Evolutionary conservation across 2,797 vertebrate species (phyloP), one percentile per base, ranked within the genome.

Genomic region (Rhynchotus rufescens): DNA sequence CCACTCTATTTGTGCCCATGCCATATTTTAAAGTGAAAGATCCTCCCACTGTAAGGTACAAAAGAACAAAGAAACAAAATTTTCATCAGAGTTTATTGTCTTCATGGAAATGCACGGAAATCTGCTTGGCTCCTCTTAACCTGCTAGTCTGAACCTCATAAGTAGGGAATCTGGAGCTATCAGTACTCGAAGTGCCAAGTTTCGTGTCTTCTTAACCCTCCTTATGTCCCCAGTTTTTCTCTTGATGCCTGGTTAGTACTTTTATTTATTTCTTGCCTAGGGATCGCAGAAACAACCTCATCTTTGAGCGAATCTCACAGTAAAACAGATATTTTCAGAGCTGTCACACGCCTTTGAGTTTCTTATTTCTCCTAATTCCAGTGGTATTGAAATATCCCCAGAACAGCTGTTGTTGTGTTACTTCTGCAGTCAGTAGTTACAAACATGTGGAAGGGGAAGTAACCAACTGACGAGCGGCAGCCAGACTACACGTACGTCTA

Each of bases 321-420:
- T 87, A 84, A 96, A 93, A 89, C 49, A 90, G 90, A 69, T 81
- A 85, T 95, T 93, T 94, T 81, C 90, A 85, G 87, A 92, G 56
- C 77, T 92, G 88, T 95, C 86, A 92, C 20, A 71, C 76, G 81
- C 71, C 73, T 83, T 59, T 28, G 64, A 67, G 76, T 92, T 92
- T 90, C 60, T 76, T 89, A 72, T 56, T 49, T 85, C 32, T 92
- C 10, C 32, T 84, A 85, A 85, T 95, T 93, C 91, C 90, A 89
- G 47, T 30, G 88, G 69, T 85, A 94, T 80, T 95, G 72, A 93
- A 90, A 85, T 92, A 89, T 85, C 71, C 57, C 82, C 91, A 87
- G 80, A 92, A 81, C 91, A 96, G 71, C 90, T 94, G 90, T 91
- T 92, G 67, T 85, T 89, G 45, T 73, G 62, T 45, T 90, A 38